Evolutionary conservation across 2,888 invertebrate species (phyloP), one percentile per base, ranked within the genome.

Genomic region (Mongoloraphidia duomilia): DNA sequence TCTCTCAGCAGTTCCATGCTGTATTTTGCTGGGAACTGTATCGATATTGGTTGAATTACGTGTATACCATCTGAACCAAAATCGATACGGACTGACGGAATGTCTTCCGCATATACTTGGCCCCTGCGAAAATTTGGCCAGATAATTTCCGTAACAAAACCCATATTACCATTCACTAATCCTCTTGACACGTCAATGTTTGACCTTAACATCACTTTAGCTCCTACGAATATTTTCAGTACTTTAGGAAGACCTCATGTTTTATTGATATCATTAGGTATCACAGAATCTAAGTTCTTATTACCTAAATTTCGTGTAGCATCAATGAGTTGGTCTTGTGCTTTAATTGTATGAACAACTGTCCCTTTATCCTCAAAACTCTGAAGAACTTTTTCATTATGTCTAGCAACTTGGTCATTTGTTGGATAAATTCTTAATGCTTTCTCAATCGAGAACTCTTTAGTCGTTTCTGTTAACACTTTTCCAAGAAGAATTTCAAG

Each of bases 91-190:
- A 56, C 54, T 40, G 51, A 52, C 10, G 51, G 33, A 11, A 57
- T 53, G 51, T 49, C 52, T n/a, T 12, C 46, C 8, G 44, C 52
- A 46, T 57, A 56, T 40, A 56, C 26, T 49, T 57, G 55, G 9
- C 10, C 53, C 41, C 55, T 42, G 5, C 54, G 52, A 41, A 58
- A 55, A 39, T 42, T n/a, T 35, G 57, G 56, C 57, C 57, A 57
- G 8, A 54, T 52, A 10, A 58, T 57, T 55, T 56, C 55, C 38
- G 53, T 56, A 34, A 58, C 57, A 47, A 50, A 38, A 34, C 54
- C 55, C 26, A 57, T 57, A 9, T 46, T 46, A 37, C 55, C 55
- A 56, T 59, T 59, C 33, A 58, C 52, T n/a, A 55, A 38, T 17
- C 51, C 54, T 48, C 54, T 54, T 5, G 41, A 43, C 9, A 58